A percentile compares a stretch with the other conserved stretches of the same genome.
These are phyloP conservation scores for Pseudochirops cupreus DNA, from an alignment of 2,797 vertebrate species.

Conservation along the genomic window DNA sequence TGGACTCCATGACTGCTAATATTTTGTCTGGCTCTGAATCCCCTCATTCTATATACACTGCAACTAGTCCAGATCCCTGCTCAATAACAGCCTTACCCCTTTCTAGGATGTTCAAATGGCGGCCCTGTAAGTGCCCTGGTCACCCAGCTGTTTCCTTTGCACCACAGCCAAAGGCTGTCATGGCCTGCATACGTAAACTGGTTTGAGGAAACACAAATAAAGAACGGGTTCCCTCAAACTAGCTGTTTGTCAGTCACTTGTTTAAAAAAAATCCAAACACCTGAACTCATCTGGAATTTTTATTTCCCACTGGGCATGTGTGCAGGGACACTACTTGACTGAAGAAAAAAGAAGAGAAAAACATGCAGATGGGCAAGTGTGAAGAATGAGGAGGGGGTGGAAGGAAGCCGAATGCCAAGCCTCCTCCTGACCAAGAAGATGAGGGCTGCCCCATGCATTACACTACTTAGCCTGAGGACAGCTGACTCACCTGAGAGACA, in stretches of 20 bases:
- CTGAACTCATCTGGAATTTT: neutral
- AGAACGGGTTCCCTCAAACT: neutral
- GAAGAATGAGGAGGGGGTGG: neutral
- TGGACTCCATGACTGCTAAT: neutral
- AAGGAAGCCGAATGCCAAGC: neutral
- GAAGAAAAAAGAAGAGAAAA: neutral
- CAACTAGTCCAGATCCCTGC: neutral
- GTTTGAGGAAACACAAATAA: neutral
- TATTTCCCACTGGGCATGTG: neutral
- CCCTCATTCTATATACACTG: neutral
- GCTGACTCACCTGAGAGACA: neutral
- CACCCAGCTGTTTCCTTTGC: neutral
- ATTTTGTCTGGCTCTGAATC: neutral
- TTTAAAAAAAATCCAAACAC: neutral
- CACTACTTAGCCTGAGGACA: neutral
- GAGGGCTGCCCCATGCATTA: neutral
- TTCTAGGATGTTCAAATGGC: neutral
- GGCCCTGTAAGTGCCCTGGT: neutral
- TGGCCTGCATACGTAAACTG: neutral
- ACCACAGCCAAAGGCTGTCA: neutral
- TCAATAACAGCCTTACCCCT: neutral
- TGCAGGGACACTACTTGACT: neutral
- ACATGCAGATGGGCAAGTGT: neutral
- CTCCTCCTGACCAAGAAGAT: neutral
- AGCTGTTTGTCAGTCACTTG: neutral